A percentile compares a stretch with the other conserved stretches of the same genome.
These are phyloP conservation scores for Diuraphis noxia DNA, from an alignment of 1,140 invertebrate species.

Conservation along the genomic window DNA sequence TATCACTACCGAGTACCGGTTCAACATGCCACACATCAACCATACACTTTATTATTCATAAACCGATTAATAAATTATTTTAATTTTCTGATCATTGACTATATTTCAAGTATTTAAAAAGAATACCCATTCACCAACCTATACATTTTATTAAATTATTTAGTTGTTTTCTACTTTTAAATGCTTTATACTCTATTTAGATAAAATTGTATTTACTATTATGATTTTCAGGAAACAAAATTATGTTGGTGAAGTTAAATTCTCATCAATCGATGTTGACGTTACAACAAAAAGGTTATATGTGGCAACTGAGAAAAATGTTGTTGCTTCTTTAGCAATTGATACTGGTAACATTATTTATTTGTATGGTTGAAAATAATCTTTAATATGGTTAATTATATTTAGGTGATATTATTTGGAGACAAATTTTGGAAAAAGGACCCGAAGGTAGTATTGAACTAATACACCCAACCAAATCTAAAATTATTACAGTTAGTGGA, in stretches of 20 bases:
- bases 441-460: slow-evolving; percentile 64
- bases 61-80: not conserved
- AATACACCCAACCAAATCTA: slow-evolving; percentile 65
- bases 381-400: slow-evolving; percentile 15
- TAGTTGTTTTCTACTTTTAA: not conserved
- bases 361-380: slow-evolving; percentile 41
- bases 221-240: slow-evolving; percentile 73
- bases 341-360: slow-evolving; percentile 70
- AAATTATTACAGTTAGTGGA: slow-evolving; percentile 73
- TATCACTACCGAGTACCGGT: not conserved
- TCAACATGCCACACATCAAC: not conserved
- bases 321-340: slow-evolving; percentile 79
- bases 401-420: slow-evolving; percentile 77
- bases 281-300: slow-evolving; percentile 78
- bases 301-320: slow-evolving; percentile 85
- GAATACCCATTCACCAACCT: not conserved
- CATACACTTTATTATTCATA: not conserved
- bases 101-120: no score
- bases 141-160: not conserved
- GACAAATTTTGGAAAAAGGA: slow-evolving; percentile 74
- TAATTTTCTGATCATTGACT: no score
- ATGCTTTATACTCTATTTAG: not conserved
- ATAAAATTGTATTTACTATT: slow-evolving; percentile 55
- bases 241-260: slow-evolving; percentile 81
- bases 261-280: slow-evolving; percentile 71